Conservation (phyloP, 2,113 vertebrate species). For the Cryptoleucopteryx plumbea region DNA sequence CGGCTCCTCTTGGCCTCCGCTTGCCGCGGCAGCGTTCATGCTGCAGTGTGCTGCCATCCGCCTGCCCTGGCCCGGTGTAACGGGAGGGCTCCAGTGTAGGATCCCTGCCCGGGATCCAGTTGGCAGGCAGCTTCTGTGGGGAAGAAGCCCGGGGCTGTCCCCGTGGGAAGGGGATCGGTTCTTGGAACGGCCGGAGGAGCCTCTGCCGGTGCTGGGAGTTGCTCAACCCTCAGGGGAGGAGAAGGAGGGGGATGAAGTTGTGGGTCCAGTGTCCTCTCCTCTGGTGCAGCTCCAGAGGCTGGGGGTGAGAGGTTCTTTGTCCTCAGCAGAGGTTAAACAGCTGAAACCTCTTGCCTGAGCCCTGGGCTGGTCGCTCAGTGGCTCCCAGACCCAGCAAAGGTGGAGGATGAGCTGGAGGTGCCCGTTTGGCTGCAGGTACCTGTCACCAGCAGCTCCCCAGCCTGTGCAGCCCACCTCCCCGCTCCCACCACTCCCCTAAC, state of each 20-base stretch:
- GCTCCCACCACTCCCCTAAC: not conserved
- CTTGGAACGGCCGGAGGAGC: not conserved
- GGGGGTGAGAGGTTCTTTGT: no score
- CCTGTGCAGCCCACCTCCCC: no score
- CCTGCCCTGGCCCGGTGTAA: not conserved
- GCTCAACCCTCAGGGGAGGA: not conserved
- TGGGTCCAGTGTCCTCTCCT: not conserved
- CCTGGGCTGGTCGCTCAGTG: not conserved
- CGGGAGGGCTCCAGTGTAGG: rapidly evolving
- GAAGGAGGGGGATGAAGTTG: not conserved
- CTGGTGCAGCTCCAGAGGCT: not conserved
- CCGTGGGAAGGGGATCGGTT: no score
- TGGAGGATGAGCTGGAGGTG: not conserved
- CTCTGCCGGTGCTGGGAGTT: not conserved
- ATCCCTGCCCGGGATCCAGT: not conserved
- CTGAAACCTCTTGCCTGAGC: rapidly evolving
- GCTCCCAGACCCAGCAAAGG: not conserved
- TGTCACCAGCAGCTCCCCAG: rapidly evolving
- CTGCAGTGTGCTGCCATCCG: no score
- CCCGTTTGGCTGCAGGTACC: not conserved
- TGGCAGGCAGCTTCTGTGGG: not conserved
- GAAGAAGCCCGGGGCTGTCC: not conserved
- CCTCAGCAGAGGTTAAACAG: not conserved
- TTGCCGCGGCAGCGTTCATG: not conserved
- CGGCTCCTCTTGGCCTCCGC: not conserved